A percentile compares a stretch with the other conserved stretches of the same genome.
These are phyloP conservation scores for Papilio aristodemus DNA, from an alignment of 1,140 invertebrate species.

Conservation along the genomic window DNA sequence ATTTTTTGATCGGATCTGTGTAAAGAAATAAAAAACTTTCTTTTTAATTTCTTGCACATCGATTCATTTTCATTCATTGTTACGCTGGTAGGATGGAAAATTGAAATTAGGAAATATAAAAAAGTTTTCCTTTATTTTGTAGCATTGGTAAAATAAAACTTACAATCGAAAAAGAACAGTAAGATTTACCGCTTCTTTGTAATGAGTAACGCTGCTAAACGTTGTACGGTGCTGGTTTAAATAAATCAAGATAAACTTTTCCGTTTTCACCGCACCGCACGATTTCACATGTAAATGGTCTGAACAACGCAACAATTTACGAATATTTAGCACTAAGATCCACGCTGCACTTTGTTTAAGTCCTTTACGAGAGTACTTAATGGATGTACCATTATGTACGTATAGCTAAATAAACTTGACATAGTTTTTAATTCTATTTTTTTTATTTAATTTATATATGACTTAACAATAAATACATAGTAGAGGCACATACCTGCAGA, in stretches of 20 bases:
- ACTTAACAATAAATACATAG: too few relatives aligned
- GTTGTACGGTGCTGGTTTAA: slow-evolving; percentile 25
- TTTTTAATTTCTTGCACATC: too few relatives aligned
- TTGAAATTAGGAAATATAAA: too few relatives aligned
- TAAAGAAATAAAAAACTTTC: too few relatives aligned
- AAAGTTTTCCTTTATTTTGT: not conserved
- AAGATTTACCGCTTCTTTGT: slow-evolving; percentile 1
- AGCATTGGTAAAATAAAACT: not conserved
- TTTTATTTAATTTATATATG: too few relatives aligned
- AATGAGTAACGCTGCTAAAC: slow-evolving; percentile 22
- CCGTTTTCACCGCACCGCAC: slow-evolving; percentile 32
- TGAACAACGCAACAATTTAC: slow-evolving; percentile 27
- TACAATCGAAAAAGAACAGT: not conserved
- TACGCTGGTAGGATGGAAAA: too few relatives aligned
- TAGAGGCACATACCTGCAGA: too few relatives aligned
- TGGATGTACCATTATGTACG: too few relatives aligned
- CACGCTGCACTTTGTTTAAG: slow-evolving; percentile 18
- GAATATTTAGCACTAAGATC: slow-evolving; percentile 13
- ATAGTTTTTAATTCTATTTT: not conserved
- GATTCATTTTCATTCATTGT: too few relatives aligned
- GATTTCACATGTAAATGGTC: slow-evolving; percentile 32
- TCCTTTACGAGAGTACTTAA: too few relatives aligned
- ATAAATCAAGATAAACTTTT: slow-evolving; percentile 35
- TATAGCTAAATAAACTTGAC: too few relatives aligned
- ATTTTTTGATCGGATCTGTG: too few relatives aligned